Percentiles rank a stretch among this genome's conserved stretches.
phyloP scores from a whole-genome alignment of 64 coral and sea anemone genomes.

The Pachyseris speciosa region DNA sequence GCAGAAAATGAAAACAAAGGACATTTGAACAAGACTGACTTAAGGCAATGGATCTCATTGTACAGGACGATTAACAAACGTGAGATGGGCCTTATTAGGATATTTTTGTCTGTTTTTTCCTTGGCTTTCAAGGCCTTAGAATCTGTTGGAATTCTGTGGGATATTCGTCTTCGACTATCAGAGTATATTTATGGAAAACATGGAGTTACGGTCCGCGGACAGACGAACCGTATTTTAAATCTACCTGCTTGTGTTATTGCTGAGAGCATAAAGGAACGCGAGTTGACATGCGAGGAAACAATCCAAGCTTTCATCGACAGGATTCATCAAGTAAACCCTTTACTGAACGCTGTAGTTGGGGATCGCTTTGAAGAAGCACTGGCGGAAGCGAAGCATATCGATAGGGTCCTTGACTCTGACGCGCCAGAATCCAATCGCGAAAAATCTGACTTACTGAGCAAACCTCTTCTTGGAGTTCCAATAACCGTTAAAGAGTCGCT shows the following conservation, averaged over 20 bases:
- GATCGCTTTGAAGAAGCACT: conserved; percentile 80
- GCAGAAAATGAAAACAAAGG: neutral
- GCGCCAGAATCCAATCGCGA: neutral
- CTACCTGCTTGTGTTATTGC: conserved; percentile 39
- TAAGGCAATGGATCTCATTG: no score
- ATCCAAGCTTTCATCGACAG: conserved; percentile 61
- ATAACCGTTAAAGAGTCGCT: conserved; percentile 86
- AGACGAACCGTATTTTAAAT: conserved; percentile 45
- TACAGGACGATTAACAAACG: no score
- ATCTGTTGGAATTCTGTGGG: conserved; percentile 67
- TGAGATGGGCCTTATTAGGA: neutral
- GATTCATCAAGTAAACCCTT: conserved; percentile 74
- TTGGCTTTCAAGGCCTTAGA: conserved; percentile 30
- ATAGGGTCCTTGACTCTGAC: conserved; percentile 67
- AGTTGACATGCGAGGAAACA: conserved; percentile 43
- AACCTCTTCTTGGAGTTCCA: conserved; percentile 78
- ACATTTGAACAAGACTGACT: no score
- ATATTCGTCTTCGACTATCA: neutral
- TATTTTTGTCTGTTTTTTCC: neutral
- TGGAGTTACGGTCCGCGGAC: conserved; percentile 4
- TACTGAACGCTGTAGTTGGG: conserved; percentile 77
- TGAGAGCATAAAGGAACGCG: conserved; percentile 57
- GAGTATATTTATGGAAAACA: conserved; percentile 62
- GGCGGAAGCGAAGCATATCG: conserved; percentile 75
- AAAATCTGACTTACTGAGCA: conserved; percentile 60